These are phyloP conservation scores for Parnassius mnemosyne DNA, from an alignment of 2,888 invertebrate species.

Conservation along the genomic window DNA sequence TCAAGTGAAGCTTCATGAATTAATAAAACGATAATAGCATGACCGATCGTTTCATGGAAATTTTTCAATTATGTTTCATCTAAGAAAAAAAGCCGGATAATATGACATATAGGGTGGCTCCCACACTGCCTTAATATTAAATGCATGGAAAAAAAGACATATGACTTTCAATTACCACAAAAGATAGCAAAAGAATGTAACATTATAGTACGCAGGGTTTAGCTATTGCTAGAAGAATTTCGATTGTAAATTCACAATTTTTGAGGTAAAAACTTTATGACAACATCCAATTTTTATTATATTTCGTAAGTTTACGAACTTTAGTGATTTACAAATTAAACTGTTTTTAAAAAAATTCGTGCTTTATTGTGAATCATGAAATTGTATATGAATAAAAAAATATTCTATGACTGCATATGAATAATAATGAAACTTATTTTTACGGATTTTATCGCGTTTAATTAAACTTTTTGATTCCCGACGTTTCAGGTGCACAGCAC, in stretches of 20 bases:
- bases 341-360: too few species aligned
- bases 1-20: slow-evolving; percentile 21
- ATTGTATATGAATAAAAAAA: too few species aligned
- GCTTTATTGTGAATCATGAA: too few species aligned
- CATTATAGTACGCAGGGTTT: neutral
- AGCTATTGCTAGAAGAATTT: neutral
- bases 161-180: neutral
- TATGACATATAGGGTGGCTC: neutral
- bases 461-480: too few species aligned
- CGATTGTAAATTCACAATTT: neutral
- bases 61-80: slow-evolving; percentile 20
- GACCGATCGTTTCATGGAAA: slow-evolving; percentile 24
- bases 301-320: too few species aligned
- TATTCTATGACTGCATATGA: too few species aligned
- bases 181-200: neutral
- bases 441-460: too few species aligned
- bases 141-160: neutral
- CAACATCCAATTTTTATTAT: too few species aligned
- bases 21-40: slow-evolving; percentile 24
- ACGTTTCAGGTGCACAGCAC: too few species aligned
- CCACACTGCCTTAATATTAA: neutral
- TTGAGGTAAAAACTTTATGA: neutral
- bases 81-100: neutral
- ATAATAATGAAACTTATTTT: too few species aligned
- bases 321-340: too few species aligned